Conservation (phyloP, 2,888 invertebrate species). For the Catonia carolina region DNA sequence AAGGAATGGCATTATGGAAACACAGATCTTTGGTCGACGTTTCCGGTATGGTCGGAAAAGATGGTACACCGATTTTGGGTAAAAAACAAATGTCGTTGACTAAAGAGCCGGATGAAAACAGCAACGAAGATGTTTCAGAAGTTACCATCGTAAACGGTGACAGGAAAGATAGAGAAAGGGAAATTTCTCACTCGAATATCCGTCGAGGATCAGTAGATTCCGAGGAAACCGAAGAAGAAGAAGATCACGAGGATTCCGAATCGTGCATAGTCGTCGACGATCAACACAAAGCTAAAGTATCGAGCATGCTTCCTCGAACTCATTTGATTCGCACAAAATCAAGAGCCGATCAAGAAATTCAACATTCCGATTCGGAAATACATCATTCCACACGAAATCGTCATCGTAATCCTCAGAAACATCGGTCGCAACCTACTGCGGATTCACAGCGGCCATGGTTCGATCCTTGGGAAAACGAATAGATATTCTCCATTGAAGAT, state of each 20-base stretch:
- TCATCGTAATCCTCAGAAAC: constrained; percentile 13
- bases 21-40: constrained; percentile 76
- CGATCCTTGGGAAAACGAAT: constrained; percentile 36
- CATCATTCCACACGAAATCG: constrained; percentile 7
- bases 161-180: constrained; percentile 18
- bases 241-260: constrained; percentile 43
- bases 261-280: constrained; percentile 77
- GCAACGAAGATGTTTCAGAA: constrained; percentile 20
- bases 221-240: constrained; percentile 42
- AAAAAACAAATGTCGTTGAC: constrained; percentile 24
- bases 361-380: constrained; percentile 17
- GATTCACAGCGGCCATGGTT: constrained; percentile 31
- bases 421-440: constrained; percentile 18
- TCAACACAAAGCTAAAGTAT: constrained; percentile 43
- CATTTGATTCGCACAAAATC: constrained; percentile 31
- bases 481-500: background rate
- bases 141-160: constrained; percentile 25
- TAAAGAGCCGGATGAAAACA: constrained; percentile 15
- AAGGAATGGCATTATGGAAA: constrained; percentile 82
- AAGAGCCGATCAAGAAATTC: constrained; percentile 12
- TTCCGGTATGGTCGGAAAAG: constrained; percentile 45
- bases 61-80: constrained; percentile 40
- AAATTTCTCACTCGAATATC: constrained; percentile 4
- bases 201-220: constrained; percentile 30
- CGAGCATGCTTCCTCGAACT: constrained; percentile 57